phyloP scores from a whole-genome alignment of 2,113 vertebrate genomes.

The Uropsilus gracilis region DNA sequence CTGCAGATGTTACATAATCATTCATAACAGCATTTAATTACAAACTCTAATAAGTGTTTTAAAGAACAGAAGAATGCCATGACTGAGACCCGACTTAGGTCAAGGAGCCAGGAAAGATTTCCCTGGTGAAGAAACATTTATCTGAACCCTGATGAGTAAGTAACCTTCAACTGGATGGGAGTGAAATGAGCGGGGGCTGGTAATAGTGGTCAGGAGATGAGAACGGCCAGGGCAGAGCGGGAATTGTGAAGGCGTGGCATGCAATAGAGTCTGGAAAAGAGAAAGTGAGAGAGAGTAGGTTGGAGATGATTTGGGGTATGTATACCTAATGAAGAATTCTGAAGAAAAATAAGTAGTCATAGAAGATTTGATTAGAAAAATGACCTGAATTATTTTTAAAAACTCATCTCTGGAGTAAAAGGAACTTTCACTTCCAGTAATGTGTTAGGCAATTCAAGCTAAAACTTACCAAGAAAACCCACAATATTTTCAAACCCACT shows the following conservation, averaged over 20 bases:
- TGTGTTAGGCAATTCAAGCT: slow-evolving; percentile 16
- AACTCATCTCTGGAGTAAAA: background rate
- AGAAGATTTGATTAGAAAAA: slow-evolving; percentile 41
- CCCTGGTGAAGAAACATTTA: background rate
- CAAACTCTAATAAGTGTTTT: slow-evolving; percentile 14
- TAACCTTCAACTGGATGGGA: background rate
- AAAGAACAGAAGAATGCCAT: background rate
- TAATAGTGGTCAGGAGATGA: background rate
- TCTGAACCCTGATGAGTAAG: background rate
- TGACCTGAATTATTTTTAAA: slow-evolving; percentile 37
- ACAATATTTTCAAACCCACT: background rate
- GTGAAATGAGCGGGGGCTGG: background rate
- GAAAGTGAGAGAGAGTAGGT: background rate
- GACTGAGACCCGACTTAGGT: background rate
- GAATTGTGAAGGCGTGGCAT: background rate
- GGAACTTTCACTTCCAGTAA: slow-evolving; percentile 34
- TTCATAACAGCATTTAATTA: background rate
- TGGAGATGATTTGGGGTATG: background rate
- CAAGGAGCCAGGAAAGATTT: background rate
- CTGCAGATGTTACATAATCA: background rate
- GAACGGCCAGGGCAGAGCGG: background rate
- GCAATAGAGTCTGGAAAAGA: background rate
- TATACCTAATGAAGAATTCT: background rate
- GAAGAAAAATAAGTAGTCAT: slow-evolving; percentile 9
- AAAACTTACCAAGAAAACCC: slow-evolving; percentile 34